phyloP scores from a whole-genome alignment of 2,797 vertebrate genomes.

The Pseudotriccus pelzelni region DNA sequence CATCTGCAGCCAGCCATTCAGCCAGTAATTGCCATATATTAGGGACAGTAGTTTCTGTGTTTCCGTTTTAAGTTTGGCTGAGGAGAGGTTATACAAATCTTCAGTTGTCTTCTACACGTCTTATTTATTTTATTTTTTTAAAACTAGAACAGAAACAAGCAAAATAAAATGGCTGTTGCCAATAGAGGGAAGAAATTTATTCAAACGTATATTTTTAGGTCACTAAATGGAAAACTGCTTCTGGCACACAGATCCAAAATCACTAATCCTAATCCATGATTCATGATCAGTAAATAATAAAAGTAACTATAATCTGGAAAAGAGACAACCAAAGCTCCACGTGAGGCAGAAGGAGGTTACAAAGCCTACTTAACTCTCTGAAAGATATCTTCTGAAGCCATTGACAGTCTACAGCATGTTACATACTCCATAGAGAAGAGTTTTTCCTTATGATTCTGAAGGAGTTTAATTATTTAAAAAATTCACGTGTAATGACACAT shows the following conservation, averaged over 20 bases:
- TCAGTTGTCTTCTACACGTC: background rate
- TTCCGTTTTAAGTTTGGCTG: background rate
- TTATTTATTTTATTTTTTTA: background rate
- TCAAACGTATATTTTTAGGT: background rate
- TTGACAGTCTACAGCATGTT: background rate
- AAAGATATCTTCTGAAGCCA: background rate
- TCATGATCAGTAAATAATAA: background rate
- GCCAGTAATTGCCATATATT: background rate
- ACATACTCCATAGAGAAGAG: fast-evolving
- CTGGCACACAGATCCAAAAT: background rate
- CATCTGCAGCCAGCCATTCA: background rate
- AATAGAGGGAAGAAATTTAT: background rate
- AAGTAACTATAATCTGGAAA: background rate
- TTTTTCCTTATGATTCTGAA: background rate
- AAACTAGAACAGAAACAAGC: background rate
- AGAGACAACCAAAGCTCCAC: background rate
- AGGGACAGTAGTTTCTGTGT: background rate
- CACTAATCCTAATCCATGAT: background rate
- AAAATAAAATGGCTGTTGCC: background rate
- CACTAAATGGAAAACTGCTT: background rate
- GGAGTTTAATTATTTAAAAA: background rate
- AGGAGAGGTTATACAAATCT: background rate
- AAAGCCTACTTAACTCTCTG: background rate
- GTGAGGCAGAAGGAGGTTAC: background rate
- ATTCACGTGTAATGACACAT: background rate